phyloP scores from a whole-genome alignment of 1,140 invertebrate species.

The Dryas iulia region DNA sequence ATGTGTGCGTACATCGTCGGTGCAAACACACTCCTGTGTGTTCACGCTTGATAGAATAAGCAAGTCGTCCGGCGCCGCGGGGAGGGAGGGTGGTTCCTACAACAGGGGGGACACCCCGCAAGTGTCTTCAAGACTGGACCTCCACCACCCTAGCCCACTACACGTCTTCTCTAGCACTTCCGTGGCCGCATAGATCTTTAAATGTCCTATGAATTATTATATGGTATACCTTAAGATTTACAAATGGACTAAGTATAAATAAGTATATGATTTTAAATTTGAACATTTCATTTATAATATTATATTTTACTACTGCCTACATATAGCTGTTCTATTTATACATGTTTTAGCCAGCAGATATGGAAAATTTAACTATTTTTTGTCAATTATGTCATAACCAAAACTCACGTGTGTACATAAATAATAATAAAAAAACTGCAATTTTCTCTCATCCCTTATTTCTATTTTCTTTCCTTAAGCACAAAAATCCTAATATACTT shows the following conservation, averaged over 20 bases:
- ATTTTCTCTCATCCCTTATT: too few species aligned
- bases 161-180: slow-evolving; percentile 77
- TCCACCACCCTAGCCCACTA: slow-evolving; percentile 72
- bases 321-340: too few species aligned
- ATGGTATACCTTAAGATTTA: slow-evolving; percentile 24
- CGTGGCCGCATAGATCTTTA: slow-evolving; percentile 67
- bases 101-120: slow-evolving; percentile 44
- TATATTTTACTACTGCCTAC: too few species aligned
- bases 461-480: neutral
- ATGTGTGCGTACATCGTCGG: slow-evolving; percentile 56
- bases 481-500: neutral
- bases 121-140: slow-evolving; percentile 76
- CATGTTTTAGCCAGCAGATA: too few species aligned
- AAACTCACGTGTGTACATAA: too few species aligned
- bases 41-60: slow-evolving; percentile 80
- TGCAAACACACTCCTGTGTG: slow-evolving; percentile 56
- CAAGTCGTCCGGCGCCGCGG: slow-evolving; percentile 73
- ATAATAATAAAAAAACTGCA: neutral
- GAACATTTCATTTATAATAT: neutral
- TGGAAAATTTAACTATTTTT: too few species aligned
- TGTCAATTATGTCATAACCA: too few species aligned
- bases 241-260: neutral
- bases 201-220: slow-evolving; percentile 68
- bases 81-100: slow-evolving; percentile 31
- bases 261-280: neutral